phyloP scores from a whole-genome alignment of 2,113 vertebrate genomes.

The Dissostichus mawsoni region DNA sequence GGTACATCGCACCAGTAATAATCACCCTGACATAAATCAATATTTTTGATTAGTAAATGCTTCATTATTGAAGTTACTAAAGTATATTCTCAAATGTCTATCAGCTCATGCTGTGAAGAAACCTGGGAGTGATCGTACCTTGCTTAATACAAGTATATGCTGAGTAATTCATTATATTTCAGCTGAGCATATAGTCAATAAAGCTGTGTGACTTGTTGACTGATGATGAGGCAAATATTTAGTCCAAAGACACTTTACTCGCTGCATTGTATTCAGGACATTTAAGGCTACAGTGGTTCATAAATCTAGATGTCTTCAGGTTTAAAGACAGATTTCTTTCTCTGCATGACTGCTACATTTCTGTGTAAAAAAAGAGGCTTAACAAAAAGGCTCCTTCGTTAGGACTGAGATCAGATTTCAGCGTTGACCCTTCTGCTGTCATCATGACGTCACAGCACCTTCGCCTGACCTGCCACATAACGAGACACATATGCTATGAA shows the following conservation, averaged over 20 bases:
- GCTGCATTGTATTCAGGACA: background rate
- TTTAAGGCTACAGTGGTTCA: background rate
- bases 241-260: background rate
- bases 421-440: background rate
- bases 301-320: background rate
- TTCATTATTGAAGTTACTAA: background rate
- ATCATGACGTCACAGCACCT: background rate
- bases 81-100: too few species aligned
- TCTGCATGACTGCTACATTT: background rate
- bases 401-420: background rate
- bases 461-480: constrained; percentile 9
- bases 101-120: too few species aligned
- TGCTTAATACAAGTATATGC: background rate
- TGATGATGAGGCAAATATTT: background rate
- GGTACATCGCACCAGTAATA: background rate
- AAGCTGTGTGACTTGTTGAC: background rate
- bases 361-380: background rate
- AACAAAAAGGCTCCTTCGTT: background rate
- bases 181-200: background rate
- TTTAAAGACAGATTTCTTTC: too few species aligned
- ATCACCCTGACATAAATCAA: background rate
- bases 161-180: background rate
- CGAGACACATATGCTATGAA: constrained; percentile 12
- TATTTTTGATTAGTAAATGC: background rate
- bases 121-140: too few species aligned